A percentile compares a stretch with the other conserved stretches of the same genome.
Evolutionary conservation across 2,113 vertebrate genomes (phyloP).

Genomic region (Myotis brandtii): DNA sequence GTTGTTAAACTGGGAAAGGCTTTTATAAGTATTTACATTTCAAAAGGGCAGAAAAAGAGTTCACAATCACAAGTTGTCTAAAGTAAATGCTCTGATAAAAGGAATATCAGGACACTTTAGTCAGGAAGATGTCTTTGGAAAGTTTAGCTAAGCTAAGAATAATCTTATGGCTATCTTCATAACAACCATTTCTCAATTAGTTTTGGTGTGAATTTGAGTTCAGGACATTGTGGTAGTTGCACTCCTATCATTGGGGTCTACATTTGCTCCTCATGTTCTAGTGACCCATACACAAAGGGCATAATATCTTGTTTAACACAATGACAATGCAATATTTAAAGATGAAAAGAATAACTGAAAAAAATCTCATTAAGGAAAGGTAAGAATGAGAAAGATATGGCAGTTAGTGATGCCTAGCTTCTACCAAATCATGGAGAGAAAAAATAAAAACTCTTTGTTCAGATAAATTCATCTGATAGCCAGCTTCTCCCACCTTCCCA

Average conservation of each 20-base stretch:
- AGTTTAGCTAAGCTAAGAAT: not conserved
- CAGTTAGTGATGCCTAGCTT: not conserved
- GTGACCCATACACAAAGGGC: not conserved
- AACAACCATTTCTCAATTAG: not conserved
- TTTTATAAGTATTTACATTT: not conserved
- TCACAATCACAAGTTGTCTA: not conserved
- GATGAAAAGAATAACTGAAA: not conserved
- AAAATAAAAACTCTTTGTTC: not conserved
- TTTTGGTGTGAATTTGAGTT: not conserved
- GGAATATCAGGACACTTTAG: no score
- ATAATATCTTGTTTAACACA: not conserved
- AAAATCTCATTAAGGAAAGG: not conserved
- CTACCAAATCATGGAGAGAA: not conserved
- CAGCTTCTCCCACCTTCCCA: rapidly evolving
- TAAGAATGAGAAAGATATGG: not conserved
- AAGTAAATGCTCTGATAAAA: not conserved
- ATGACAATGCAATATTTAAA: not conserved
- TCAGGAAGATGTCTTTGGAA: not conserved
- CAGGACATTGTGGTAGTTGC: not conserved
- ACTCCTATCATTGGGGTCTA: not conserved
- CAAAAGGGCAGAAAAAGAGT: not conserved
- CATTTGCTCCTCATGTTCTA: not conserved
- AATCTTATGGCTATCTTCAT: not conserved
- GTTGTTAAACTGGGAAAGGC: not conserved
- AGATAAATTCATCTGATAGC: not conserved